Base-by-base conservation (phyloP, 2,888 invertebrate species). In the Eumacrocentrus americanus region DNA sequence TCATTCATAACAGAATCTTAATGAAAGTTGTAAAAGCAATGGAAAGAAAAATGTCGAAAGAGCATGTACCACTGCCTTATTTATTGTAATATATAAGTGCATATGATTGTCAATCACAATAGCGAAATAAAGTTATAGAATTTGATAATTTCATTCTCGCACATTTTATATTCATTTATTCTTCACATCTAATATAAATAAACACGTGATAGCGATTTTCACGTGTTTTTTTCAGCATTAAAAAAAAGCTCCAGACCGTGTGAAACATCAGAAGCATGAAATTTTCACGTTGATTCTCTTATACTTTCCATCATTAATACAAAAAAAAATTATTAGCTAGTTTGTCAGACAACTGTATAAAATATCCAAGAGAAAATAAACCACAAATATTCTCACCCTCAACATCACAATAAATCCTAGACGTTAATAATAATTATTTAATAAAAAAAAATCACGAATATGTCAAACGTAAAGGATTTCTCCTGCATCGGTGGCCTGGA, bases 401-500 rank as follows among this genome's bases (percentile, higher is more conserved):
- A 51, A 50, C 51, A 29, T 50, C 23, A 25, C 35, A 25, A 54
- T 54, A 58, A 61, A 65, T 57, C 44, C 44, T 11, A 12, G 3
- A 25, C 6, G n/a, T 11, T n/a, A 5, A 11, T 6, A 23, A 25
- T 25, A 23, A n/a, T 46, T 23, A 23, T 23, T 25, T 25, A 1
- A 44, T 22, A 54, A 35, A 37, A 57, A 65, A 46, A 37, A 38
- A 20, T 47, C 20, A 35, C 34, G 54, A 70, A 58, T 35, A 76
- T 76, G 76, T 70, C 72, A 22, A 56, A 57, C 11, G 35, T 20
- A 16, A 78, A 72, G 58, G 79, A 80, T 66, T 80, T 80, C 65
- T 74, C 79, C 5, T 78, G 76, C 58, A 89, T 94, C 37, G 94
- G 94, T 20, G 95, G 95, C 6, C 81, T 95, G 69, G 89, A 91